Conservation (phyloP, 2,888 invertebrate genomes). For the Noctua janthina region DNA sequence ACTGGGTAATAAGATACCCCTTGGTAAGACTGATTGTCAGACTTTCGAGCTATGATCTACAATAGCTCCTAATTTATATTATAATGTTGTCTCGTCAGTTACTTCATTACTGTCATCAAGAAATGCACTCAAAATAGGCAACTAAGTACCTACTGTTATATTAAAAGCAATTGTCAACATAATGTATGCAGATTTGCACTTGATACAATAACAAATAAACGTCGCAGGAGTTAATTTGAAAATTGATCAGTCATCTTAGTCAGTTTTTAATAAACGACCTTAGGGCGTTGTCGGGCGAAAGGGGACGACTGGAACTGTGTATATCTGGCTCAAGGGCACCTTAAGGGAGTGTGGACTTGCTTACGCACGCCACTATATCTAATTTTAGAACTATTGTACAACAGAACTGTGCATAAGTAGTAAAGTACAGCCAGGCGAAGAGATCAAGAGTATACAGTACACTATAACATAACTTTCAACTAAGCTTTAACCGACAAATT, state of each 20-base stretch:
- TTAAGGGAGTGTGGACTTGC: conserved; percentile 38
- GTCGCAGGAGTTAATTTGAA: background rate
- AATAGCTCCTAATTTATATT: background rate
- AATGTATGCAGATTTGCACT: conserved; percentile 16
- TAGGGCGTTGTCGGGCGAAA: conserved; percentile 24
- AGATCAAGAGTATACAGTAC: background rate
- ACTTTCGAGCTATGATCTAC: too few species aligned
- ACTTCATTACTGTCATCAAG: background rate
- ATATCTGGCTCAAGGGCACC: conserved; percentile 46
- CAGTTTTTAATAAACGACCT: conserved; percentile 10
- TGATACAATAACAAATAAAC: conserved; percentile 2
- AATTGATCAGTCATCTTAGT: background rate
- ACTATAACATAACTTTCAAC: background rate
- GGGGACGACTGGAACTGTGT: conserved; percentile 27
- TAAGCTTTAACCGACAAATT: background rate
- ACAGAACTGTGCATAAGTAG: background rate
- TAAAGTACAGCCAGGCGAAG: background rate
- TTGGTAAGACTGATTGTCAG: too few species aligned
- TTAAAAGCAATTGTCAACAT: too few species aligned
- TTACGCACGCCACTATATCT: conserved; percentile 1
- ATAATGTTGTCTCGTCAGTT: background rate
- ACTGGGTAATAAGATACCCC: too few species aligned
- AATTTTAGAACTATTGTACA: conserved; percentile 25
- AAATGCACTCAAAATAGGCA: conserved; percentile 10
- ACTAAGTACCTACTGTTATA: background rate